Evolutionary conservation across 1,140 invertebrate genomes (phyloP), one percentile per base, ranked within the genome.

Genomic region (Zaprionus kolodkinae): DNA sequence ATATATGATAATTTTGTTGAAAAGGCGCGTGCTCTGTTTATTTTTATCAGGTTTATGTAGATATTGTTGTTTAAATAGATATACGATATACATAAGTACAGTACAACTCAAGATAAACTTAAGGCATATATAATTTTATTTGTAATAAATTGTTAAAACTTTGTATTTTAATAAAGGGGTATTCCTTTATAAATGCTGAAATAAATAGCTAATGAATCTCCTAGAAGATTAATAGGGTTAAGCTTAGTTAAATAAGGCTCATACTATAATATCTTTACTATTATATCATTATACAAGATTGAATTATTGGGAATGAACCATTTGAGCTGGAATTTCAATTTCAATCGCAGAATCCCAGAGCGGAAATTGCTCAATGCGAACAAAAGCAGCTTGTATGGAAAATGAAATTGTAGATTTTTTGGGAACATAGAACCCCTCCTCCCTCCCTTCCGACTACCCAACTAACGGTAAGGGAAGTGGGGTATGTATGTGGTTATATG

Each of bases 401-500:
- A 72, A 76, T 72, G 62, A 76, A 72, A 62, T 76, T 48, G 25
- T 35, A 67, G 40, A 38, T 52, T 67, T 67, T 65, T 48, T 71
- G 36, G 6, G 59, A 50, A 54, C 30, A 25, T n/a, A n/a, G n/a
- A n/a, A n/a, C n/a, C n/a, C n/a, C n/a, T n/a, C n/a, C n/a, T n/a
- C n/a, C n/a, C n/a, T n/a, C n/a, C n/a, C n/a, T n/a, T n/a, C n/a
- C 33, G 35, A 25, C 27, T 12, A 21, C 59, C 12, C 21, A 2
- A 50, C 10, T 12, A 43, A 43, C 40, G 7, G n/a, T 2, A 2
- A 15, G 5, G 5, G 38, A 0, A 1, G 21, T 21, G 21, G 21
- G 21, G 21, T 21, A 2, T 21, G 21, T 21, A 1, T 21, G 21
- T 21, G 21, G 21, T 21, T 21, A 1, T 21, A 21, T 21, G 21